These are phyloP conservation scores for Raja brachyura DNA, from an alignment of 2,113 vertebrate genomes.

Conservation along the genomic window DNA sequence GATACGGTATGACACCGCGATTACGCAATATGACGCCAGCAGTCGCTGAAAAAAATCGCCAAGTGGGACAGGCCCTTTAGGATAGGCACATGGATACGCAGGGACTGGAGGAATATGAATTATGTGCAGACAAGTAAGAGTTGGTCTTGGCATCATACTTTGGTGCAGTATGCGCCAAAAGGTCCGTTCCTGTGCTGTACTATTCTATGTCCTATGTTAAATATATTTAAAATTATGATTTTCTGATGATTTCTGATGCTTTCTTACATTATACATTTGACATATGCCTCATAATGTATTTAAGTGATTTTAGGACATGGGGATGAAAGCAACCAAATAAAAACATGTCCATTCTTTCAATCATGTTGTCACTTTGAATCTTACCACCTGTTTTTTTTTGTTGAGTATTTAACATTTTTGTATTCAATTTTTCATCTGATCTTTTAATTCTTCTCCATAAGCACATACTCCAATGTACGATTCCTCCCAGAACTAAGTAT, in stretches of 20 bases:
- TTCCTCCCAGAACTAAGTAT: neutral
- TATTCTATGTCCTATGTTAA: too few species aligned
- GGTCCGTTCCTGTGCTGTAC: too few species aligned
- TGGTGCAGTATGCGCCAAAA: too few species aligned
- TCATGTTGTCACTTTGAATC: neutral
- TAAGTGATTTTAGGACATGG: neutral
- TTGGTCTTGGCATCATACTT: too few species aligned
- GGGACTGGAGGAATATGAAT: too few species aligned
- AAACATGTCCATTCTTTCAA: neutral
- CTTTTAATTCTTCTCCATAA: neutral
- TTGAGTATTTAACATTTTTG: neutral
- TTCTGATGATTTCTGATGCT: neutral
- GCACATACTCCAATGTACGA: neutral
- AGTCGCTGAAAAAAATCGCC: too few species aligned
- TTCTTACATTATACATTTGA: neutral
- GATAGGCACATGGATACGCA: too few species aligned
- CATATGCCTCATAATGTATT: neutral
- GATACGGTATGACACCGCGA: too few species aligned
- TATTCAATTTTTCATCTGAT: neutral
- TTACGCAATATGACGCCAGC: too few species aligned
- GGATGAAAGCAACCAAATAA: neutral
- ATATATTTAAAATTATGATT: neutral
- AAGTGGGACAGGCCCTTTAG: too few species aligned
- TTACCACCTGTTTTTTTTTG: neutral
- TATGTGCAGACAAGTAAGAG: too few species aligned